Evolutionary conservation across 2,113 vertebrate species (phyloP).

Genomic region (Calypte anna): DNA sequence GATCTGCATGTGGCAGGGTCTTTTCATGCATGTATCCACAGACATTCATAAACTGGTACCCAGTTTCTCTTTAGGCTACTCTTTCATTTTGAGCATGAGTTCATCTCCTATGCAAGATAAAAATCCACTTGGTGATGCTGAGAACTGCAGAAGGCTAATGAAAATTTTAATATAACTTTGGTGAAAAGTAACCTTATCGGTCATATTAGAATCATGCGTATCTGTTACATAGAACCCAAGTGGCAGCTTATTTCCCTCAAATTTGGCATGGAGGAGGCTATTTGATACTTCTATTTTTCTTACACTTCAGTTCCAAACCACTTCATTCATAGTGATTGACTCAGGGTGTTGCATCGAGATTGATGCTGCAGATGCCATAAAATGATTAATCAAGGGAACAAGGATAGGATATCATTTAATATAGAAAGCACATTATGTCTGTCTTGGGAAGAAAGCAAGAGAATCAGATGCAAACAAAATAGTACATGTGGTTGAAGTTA

Average conservation of each 20-base stretch:
- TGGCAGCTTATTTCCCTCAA: neutral
- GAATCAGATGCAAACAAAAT: conserved; percentile 3
- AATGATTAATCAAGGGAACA: conserved; percentile 35
- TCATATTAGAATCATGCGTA: neutral
- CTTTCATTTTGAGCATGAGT: neutral
- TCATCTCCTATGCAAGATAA: neutral
- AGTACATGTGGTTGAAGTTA: neutral
- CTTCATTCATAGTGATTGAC: conserved; percentile 25
- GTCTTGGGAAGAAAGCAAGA: neutral
- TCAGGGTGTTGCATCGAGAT: neutral
- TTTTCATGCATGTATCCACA: neutral
- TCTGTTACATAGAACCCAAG: conserved; percentile 36
- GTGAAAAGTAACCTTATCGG: conserved; percentile 45
- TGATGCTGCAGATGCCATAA: conserved; percentile 29
- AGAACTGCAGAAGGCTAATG: conserved; percentile 30
- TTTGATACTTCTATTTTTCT: conserved; percentile 47
- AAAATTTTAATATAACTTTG: conserved; percentile 54
- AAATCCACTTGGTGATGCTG: neutral
- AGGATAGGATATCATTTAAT: conserved; percentile 12
- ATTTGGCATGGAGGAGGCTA: neutral
- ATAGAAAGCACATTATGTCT: neutral
- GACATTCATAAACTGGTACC: neutral
- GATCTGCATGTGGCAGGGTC: neutral
- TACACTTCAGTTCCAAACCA: neutral
- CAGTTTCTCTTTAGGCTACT: neutral